These are phyloP conservation scores for Equus quagga DNA, from an alignment of 2,113 vertebrate genomes.

Conservation along the genomic window DNA sequence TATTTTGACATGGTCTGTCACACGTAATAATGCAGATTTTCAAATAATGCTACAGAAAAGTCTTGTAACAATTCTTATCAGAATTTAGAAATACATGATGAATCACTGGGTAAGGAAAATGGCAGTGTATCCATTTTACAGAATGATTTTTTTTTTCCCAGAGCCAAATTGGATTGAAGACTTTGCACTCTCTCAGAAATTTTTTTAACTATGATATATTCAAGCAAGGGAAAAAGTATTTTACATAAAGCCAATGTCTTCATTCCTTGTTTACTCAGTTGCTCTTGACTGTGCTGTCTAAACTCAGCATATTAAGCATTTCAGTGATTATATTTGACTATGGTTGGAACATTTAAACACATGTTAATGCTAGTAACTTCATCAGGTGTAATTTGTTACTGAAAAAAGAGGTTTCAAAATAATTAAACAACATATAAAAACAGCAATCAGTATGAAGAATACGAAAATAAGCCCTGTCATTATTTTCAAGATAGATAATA, in stretches of 20 bases:
- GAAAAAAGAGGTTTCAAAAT: constrained; percentile 64
- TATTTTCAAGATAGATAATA: constrained; percentile 60
- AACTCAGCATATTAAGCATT: background rate
- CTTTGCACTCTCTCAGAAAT: constrained; percentile 32
- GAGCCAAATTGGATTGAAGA: constrained; percentile 51
- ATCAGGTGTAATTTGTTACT: constrained; percentile 51
- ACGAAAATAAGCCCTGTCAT: constrained; percentile 46
- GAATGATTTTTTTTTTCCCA: constrained; percentile 72
- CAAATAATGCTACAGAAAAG: constrained; percentile 80
- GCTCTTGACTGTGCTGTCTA: constrained; percentile 19
- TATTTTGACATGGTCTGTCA: constrained; percentile 88
- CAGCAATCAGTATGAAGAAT: background rate
- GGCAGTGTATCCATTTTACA: constrained; percentile 60
- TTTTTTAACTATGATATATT: constrained; percentile 22
- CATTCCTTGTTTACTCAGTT: background rate
- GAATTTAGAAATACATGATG: constrained; percentile 74
- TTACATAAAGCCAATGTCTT: background rate
- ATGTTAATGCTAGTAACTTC: background rate
- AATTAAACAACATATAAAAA: constrained; percentile 61
- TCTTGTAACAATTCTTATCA: constrained; percentile 79
- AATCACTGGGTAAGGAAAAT: constrained; percentile 74
- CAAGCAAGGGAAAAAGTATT: constrained; percentile 26
- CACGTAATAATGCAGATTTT: constrained; percentile 85
- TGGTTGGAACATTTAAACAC: constrained; percentile 45
- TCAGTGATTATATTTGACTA: background rate